Percentiles rank a stretch among this genome's conserved stretches.
phyloP scores from a whole-genome alignment of 2,113 vertebrate species.

The Scomber japonicus region DNA sequence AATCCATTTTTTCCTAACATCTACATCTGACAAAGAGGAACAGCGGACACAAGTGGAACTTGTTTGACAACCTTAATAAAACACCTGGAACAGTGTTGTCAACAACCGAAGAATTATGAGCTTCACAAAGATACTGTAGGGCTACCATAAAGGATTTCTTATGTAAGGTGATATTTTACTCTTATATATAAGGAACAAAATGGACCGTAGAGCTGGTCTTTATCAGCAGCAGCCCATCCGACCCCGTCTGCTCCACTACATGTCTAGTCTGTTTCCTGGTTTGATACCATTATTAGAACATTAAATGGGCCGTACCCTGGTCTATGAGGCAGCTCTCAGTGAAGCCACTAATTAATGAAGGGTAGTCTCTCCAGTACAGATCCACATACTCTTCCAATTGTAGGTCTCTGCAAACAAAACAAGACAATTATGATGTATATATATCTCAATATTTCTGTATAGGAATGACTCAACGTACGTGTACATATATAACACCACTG shows the following conservation, averaged over 20 bases:
- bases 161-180: no score
- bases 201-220: background rate
- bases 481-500: background rate
- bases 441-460: no score
- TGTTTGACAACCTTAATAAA: background rate
- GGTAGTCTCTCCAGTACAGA: constrained; percentile 96
- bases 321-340: constrained; percentile 90
- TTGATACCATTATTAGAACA: constrained; percentile 30
- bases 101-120: no score
- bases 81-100: no score
- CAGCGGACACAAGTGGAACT: background rate
- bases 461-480: no score
- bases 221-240: constrained; percentile 8
- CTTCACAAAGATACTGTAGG: no score
- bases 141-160: no score
- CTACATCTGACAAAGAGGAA: background rate
- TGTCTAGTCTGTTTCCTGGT: constrained; percentile 56
- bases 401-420: constrained; percentile 88
- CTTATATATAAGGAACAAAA: background rate
- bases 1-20: no score
- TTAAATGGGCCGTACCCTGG: constrained; percentile 85
- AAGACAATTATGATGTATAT: no score
- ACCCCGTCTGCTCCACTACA: background rate
- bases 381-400: constrained; percentile 92
- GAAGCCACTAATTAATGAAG: constrained; percentile 89